Base-by-base conservation (phyloP, 1,140 invertebrate genomes). In the Neodiprion pinetum region DNA sequence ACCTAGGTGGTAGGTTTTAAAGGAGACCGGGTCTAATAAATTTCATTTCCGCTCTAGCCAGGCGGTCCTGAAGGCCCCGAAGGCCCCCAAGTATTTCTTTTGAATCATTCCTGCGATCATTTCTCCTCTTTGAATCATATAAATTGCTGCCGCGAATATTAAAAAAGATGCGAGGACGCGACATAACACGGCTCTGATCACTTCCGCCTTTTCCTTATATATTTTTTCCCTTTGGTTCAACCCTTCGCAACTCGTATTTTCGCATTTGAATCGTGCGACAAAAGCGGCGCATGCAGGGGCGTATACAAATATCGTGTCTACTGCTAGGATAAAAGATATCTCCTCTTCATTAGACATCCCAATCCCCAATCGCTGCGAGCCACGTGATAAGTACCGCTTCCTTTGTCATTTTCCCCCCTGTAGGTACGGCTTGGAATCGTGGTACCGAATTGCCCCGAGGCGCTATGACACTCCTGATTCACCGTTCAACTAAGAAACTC, bases 301-400 rank as follows among this genome's bases (percentile, higher is more conserved):
- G 11, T 61, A 7, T 17, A 61, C 53, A 61, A 61, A 61, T 61
- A 9, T 61, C 11, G 53, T 61, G n/a, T 9, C 11, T 17, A 17
- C 11, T 17, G 11, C 11, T 4, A 5, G 75, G 77, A 79, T 72
- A 70, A 75, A 74, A 78, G 65, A 75, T 71, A 69, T 72, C 75
- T 48, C 23, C 69, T 79, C 76, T 78, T 81, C 79, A 80, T 79
- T 78, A 77, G 71, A 77, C 78, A 71, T 79, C 53, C 75, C 73
- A 76, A 76, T 74, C 65, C 66, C 76, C 76, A 72, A 81, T 81
- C 77, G 81, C 80, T 82, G 67, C 76, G 75, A 71, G 70, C 28
- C 74, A 75, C 67, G 73, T 68, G 76, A 79, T 80, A 82, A 81
- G 81, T 82, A 79, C 78, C 78, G 72, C 72, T 73, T 72, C 81